Percentiles rank a stretch among this genome's conserved stretches.
Conservation (phyloP, 2,888 invertebrate species). For the Drepanosiphum platanoidis region DNA sequence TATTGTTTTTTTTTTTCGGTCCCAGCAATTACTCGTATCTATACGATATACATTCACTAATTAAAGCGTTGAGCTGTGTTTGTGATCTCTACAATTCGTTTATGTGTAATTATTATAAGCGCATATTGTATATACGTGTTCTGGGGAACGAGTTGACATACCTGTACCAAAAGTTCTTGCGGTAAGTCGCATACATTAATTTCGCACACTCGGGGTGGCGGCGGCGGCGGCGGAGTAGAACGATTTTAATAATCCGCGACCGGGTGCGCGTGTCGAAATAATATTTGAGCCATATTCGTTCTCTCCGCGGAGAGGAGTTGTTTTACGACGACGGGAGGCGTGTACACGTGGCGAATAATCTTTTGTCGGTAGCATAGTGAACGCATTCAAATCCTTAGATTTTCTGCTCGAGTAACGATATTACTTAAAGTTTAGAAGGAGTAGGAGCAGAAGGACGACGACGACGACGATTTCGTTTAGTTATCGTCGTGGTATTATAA, state of each 20-base stretch:
- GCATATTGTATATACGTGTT: no score
- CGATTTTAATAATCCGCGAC: constrained; percentile 7
- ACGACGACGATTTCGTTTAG: not conserved
- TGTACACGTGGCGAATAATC: not conserved
- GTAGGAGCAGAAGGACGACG: no score
- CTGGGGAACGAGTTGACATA: not conserved
- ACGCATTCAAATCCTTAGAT: not conserved
- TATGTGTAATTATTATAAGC: no score
- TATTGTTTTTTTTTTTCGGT: no score
- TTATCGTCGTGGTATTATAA: not conserved
- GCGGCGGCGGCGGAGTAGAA: not conserved
- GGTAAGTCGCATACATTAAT: constrained; percentile 15
- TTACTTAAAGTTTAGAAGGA: not conserved
- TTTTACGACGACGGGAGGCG: not conserved
- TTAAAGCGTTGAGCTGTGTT: not conserved
- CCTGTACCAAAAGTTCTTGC: not conserved
- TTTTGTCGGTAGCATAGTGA: not conserved
- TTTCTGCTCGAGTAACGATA: constrained; percentile 13
- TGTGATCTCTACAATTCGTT: not conserved
- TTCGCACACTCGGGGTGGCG: not conserved
- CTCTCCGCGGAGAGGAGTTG: not conserved
- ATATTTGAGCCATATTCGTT: constrained; percentile 6
- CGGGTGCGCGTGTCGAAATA: not conserved
- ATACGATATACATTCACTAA: no score
- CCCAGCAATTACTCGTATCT: no score